phyloP scores from a whole-genome alignment of 2,888 invertebrate genomes.

The Tortrix viridana region DNA sequence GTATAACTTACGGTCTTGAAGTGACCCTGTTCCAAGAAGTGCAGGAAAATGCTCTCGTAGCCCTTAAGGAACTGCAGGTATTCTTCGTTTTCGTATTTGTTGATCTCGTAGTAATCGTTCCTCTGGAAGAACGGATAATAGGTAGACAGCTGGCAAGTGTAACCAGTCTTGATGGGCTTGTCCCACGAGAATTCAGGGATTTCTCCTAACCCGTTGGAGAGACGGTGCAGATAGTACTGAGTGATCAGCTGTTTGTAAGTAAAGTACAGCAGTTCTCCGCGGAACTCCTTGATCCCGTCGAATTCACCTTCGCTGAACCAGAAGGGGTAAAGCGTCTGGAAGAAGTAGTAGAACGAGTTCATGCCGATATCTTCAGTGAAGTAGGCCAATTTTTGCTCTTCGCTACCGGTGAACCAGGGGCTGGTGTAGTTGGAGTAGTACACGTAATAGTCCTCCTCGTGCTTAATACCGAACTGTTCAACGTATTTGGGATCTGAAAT shows the following conservation, averaged over 20 bases:
- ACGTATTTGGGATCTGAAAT: constrained; percentile 57
- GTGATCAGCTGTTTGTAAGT: constrained; percentile 87
- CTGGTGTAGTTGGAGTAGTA: constrained; percentile 86
- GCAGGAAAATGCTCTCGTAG: constrained; percentile 82
- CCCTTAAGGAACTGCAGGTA: constrained; percentile 81
- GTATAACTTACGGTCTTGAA: constrained; percentile 83
- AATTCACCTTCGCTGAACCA: constrained; percentile 82
- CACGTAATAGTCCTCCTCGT: constrained; percentile 69
- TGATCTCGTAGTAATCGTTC: constrained; percentile 85
- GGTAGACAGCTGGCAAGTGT: constrained; percentile 54
- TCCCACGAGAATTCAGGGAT: constrained; percentile 84
- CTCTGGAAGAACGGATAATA: constrained; percentile 82
- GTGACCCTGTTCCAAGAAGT: constrained; percentile 81
- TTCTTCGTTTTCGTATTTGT: constrained; percentile 75
- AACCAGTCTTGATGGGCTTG: constrained; percentile 78
- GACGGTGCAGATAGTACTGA: constrained; percentile 88
- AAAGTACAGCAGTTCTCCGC: constrained; percentile 87
- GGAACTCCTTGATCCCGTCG: constrained; percentile 78
- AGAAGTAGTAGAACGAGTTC: constrained; percentile 87
- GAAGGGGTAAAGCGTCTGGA: constrained; percentile 86
- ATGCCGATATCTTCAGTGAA: constrained; percentile 89
- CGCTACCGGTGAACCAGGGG: constrained; percentile 74
- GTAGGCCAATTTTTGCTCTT: constrained; percentile 86
- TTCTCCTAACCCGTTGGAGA: constrained; percentile 85
- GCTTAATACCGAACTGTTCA: constrained; percentile 65